Evolutionary conservation across 2,113 vertebrate genomes (phyloP), one percentile per base, ranked within the genome.

Genomic region (Dendrocopos noguchii): DNA sequence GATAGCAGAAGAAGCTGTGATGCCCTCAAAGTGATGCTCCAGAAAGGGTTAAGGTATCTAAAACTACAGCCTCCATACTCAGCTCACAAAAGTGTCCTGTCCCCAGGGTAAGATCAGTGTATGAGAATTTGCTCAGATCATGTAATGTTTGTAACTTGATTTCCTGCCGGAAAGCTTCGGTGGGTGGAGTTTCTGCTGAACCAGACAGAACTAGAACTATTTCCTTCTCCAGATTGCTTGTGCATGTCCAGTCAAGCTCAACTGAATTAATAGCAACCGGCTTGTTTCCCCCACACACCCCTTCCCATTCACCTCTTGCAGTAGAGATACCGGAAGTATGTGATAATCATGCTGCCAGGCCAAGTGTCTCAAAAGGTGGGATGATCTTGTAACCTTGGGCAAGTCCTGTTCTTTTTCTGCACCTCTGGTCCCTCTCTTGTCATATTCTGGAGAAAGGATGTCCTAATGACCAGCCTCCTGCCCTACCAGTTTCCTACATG

Each of bases 151-250:
- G 93, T 92, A 96, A 94, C 93, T 96, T 24, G 90, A 91, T 96
- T 96, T 96, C 95, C 96, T 96, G 94, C 95, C 87, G 91, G 96
- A 96, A 96, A 96, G 95, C 95, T 95, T 95, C 79, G 31, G 89
- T 90, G 91, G 96, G 94, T 56, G 96, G 96, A 92, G 93, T 94
- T 96, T 94, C 81, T 96, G 87, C 75, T 87, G 84, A 96, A 96
- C 86, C 91, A 96, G 95, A 94, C 91, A 93, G 94, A 94, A 91
- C 87, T 89, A 95, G 89, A 96, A 78, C 80, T 74, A 94, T 91
- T 95, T 96, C 94, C 95, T 94, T 96, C 94, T 96, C 90, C 79
- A 88, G 91, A 93, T 85, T 91, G 84, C 94, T 96, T 94, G 72
- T 96, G 82, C 95, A 93, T 94, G 95, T 96, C 93, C 95, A 94